Conservation (phyloP, 2,888 invertebrate species). For the Clivina fossor region DNA sequence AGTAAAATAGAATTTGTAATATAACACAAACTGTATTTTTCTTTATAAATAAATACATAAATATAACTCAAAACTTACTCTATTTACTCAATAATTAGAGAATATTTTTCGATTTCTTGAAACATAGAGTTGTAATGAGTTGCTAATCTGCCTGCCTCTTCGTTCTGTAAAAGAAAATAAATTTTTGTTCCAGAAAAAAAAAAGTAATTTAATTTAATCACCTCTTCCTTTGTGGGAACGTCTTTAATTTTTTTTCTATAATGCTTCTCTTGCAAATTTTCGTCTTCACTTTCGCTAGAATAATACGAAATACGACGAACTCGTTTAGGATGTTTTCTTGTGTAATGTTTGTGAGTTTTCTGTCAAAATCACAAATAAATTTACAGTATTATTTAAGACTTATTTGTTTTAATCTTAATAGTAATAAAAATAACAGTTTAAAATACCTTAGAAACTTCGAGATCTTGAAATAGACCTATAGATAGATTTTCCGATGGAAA, state of each 20-base stretch:
- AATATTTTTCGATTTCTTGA: constrained; percentile 58
- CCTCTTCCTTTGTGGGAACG: constrained; percentile 39
- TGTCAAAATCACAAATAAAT: constrained; percentile 24
- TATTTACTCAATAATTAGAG: constrained; percentile 53
- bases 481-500: background rate
- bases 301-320: constrained; percentile 27
- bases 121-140: constrained; percentile 62
- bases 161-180: constrained; percentile 53
- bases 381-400: background rate
- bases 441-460: constrained; percentile 16
- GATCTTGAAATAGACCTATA: constrained; percentile 36
- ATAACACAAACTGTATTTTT: background rate
- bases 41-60: background rate
- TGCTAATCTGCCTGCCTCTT: constrained; percentile 59
- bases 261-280: constrained; percentile 13
- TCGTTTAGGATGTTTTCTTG: constrained; percentile 32
- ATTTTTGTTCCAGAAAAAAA: background rate
- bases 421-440: background rate
- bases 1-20: background rate
- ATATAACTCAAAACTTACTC: no score
- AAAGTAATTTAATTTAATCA: constrained; percentile 14
- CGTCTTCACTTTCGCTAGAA: constrained; percentile 17
- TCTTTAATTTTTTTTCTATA: constrained; percentile 37
- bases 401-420: background rate
- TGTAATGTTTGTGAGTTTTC: constrained; percentile 28